Conservation (phyloP, 2,797 vertebrate genomes). For the Semotilus atromaculatus region DNA sequence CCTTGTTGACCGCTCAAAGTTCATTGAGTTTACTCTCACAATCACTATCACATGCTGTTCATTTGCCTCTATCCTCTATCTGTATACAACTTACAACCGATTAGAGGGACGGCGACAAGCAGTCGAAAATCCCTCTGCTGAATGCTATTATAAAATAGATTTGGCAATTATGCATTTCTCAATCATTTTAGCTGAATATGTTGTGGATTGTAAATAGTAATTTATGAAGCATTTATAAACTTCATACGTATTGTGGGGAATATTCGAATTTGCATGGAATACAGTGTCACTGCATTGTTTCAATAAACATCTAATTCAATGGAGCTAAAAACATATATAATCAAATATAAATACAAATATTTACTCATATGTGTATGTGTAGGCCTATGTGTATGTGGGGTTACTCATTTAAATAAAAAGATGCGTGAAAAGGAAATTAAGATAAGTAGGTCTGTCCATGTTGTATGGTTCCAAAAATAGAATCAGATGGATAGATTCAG, state of each 20-base stretch:
- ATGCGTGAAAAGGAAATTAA: background rate
- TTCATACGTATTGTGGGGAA: background rate
- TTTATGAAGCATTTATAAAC: background rate
- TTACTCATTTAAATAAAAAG: background rate
- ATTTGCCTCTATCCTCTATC: background rate
- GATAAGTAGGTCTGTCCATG: slow-evolving; percentile 20
- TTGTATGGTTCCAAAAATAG: slow-evolving; percentile 43
- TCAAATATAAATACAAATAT: background rate
- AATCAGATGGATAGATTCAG: slow-evolving; percentile 47
- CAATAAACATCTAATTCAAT: background rate
- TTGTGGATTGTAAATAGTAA: background rate
- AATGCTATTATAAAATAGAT: background rate
- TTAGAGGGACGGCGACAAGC: background rate
- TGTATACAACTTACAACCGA: background rate
- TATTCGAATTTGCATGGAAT: background rate
- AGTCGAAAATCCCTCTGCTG: background rate
- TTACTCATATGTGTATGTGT: too few relatives aligned
- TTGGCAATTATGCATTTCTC: background rate
- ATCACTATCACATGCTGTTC: background rate
- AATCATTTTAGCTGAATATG: background rate
- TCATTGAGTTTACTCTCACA: background rate
- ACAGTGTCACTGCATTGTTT: background rate
- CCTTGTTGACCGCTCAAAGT: background rate
- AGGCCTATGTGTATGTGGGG: too few relatives aligned
- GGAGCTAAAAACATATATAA: background rate